phyloP scores from a whole-genome alignment of 2,888 invertebrate genomes.

The Stenichneumon culpator region DNA sequence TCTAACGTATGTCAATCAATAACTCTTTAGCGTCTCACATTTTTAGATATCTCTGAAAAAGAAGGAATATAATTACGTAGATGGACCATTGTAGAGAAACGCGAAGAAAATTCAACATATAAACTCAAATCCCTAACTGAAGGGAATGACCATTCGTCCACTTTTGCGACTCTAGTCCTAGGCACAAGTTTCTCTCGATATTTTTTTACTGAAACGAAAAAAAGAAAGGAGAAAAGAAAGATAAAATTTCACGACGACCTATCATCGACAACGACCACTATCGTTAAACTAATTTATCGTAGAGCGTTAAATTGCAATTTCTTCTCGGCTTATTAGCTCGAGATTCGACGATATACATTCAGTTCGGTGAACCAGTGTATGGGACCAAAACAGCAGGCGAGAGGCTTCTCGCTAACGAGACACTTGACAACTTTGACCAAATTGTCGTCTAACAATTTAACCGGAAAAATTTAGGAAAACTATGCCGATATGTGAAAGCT shows the following conservation, averaged over 20 bases:
- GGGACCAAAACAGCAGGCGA: constrained; percentile 59
- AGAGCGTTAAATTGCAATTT: constrained; percentile 16
- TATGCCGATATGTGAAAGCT: not conserved
- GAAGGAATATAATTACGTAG: constrained; percentile 40
- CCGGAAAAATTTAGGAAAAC: constrained; percentile 3
- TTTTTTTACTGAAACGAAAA: constrained; percentile 53
- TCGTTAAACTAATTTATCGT: constrained; percentile 2
- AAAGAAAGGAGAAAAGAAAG: constrained; percentile 8
- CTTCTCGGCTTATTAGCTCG: constrained; percentile 16
- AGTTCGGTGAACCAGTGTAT: constrained; percentile 30
- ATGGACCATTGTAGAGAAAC: constrained; percentile 27
- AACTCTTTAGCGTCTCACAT: constrained; percentile 27
- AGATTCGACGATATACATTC: constrained; percentile 30
- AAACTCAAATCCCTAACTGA: constrained; percentile 28
- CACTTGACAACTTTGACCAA: constrained; percentile 22
- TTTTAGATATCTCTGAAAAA: constrained; percentile 25
- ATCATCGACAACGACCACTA: constrained; percentile 56
- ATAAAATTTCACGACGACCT: constrained; percentile 41
- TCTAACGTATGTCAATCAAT: constrained; percentile 32
- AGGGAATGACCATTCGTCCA: constrained; percentile 53
- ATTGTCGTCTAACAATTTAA: constrained; percentile 14
- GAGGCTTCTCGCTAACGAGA: constrained; percentile 35
- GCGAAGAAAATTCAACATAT: constrained; percentile 5
- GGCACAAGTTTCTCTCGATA: constrained; percentile 60
- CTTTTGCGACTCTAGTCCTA: constrained; percentile 58